Conservation (phyloP, 1,140 invertebrate species). For the Atta cephalotes region DNA sequence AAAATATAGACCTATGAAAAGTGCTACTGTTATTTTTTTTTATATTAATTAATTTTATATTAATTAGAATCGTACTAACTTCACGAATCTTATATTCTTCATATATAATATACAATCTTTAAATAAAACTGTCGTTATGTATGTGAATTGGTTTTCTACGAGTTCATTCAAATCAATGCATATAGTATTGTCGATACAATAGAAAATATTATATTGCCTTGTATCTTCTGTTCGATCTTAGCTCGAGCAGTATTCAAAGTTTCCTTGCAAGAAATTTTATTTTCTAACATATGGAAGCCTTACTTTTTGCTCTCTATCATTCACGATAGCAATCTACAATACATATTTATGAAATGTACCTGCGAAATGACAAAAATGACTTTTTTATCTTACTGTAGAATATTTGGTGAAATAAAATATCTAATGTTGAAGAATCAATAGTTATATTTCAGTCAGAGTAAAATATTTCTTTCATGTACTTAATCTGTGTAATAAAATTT, state of each 20-base stretch:
- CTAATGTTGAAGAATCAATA: neutral
- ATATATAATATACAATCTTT: neutral
- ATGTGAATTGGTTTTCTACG: conserved; percentile 1
- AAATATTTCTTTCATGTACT: neutral
- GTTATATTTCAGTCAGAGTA: neutral
- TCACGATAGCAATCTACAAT: neutral
- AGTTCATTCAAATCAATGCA: conserved; percentile 33
- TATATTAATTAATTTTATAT: too few species aligned
- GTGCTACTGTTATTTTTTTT: too few species aligned
- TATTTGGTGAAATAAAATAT: conserved; percentile 16
- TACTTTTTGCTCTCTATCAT: conserved; percentile 3
- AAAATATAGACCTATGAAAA: too few species aligned
- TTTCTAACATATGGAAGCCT: conserved; percentile 13
- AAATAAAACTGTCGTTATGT: neutral
- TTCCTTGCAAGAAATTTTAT: conserved; percentile 37
- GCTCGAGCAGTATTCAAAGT: conserved; percentile 12
- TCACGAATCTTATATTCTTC: neutral
- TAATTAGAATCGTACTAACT: too few species aligned
- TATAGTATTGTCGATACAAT: neutral
- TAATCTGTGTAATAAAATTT: neutral
- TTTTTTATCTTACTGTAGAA: neutral
- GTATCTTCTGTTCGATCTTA: neutral
- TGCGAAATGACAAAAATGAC: neutral
- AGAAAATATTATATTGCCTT: conserved; percentile 40
- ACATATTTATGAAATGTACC: conserved; percentile 31